Evolutionary conservation across 1,140 invertebrate genomes (phyloP), one percentile per base, ranked within the genome.

Genomic region (Drosophila jambulina): DNA sequence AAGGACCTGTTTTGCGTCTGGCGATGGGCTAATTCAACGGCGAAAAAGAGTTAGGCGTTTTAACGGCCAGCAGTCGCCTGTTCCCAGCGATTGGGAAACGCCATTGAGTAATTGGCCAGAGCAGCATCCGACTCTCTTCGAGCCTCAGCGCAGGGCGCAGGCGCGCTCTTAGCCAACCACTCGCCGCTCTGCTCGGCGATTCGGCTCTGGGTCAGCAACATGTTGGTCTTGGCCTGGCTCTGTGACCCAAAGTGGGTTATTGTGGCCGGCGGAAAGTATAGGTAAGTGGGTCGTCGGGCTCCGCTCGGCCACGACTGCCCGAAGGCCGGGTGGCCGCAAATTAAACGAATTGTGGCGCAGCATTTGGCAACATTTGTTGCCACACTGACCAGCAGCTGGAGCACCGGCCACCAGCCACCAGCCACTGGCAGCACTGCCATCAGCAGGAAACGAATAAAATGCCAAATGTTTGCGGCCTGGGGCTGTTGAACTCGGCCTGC

Each of bases 341-440:
- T 87, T 88, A 87, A 87, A 87, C 80, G 80, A 87, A 84, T 87
- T 87, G 84, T 75, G 84, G 84, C 68, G 15, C 67, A 40, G 40
- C 48, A 49, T 62, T 70, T 85, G 80, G 84, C 84, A 88, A 90
- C 84, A 88, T 90, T 90, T 88, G 84, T 90, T 90, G 85, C 78
- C 64, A 46, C 63, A 58, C 34, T 29, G 45, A 62, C 75, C 75
- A 75, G 40, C 42, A 69, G 48, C 27, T 45, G 43, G 8, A 43
- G 49, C 32, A 71, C 29, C 46, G 40, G 40, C 32, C 32, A 23
- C 19, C 51, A 36, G 32, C 51, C 51, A 36, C 49, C 27, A 29
- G 12, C 25, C 57, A 49, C 34, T 23, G 29, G 54, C 46, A 61
- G 38, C 63, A 32, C n/a, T 25, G 34, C 34, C 72, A 57, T 12